Percentiles rank a stretch among this genome's conserved stretches.
These are phyloP conservation scores for Campylorhamphus procurvoides DNA, from an alignment of 2,113 vertebrate species.

Conservation along the genomic window DNA sequence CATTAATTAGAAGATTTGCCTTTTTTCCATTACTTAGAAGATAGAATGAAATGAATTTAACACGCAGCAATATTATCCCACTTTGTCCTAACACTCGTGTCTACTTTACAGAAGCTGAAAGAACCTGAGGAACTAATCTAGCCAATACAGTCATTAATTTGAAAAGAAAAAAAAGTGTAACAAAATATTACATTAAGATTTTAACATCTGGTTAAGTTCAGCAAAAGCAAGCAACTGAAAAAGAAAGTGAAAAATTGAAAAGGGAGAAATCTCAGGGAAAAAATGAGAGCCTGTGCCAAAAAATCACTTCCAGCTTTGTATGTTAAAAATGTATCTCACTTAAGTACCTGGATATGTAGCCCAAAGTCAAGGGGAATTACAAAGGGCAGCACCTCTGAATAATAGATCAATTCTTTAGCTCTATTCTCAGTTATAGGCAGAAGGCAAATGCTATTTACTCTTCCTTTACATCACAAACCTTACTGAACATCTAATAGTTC, in stretches of 20 bases:
- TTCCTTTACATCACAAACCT: not conserved
- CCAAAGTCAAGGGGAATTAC: not conserved
- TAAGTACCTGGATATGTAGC: not conserved
- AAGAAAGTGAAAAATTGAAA: not conserved
- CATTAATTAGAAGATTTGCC: constrained; percentile 50
- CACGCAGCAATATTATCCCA: not conserved
- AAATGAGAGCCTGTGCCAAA: not conserved
- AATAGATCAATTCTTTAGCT: constrained; percentile 2
- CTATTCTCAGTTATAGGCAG: not conserved
- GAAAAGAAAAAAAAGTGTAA: not conserved
- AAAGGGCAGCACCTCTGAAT: not conserved
- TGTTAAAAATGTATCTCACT: not conserved
- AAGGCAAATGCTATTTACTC: not conserved
- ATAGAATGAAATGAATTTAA: constrained; percentile 34
- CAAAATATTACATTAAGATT: not conserved
- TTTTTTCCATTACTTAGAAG: constrained; percentile 43
- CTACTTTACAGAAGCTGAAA: constrained; percentile 37
- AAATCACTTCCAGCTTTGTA: not conserved
- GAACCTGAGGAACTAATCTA: not conserved
- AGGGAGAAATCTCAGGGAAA: not conserved
- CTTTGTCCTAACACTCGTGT: not conserved
- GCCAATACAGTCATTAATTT: not conserved
- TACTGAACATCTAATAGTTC: not conserved
- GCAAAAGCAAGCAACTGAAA: not conserved
- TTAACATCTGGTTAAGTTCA: not conserved